phyloP scores from a whole-genome alignment of 2,888 invertebrate species.

The Drosophila greeni region DNA sequence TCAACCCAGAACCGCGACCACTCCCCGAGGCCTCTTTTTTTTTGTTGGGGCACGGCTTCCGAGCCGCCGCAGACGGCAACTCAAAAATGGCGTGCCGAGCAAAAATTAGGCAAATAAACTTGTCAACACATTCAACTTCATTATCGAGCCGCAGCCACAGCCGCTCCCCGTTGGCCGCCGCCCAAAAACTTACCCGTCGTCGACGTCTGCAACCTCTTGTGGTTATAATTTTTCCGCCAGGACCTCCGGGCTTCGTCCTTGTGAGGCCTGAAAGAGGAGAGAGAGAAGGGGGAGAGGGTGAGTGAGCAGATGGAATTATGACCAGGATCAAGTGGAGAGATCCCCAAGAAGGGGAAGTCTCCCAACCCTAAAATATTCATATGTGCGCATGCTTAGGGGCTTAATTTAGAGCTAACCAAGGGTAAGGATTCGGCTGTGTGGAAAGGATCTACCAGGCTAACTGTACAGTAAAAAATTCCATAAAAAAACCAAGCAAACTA shows the following conservation, averaged over 20 bases:
- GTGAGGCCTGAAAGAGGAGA: slow-evolving; percentile 31
- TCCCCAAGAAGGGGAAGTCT: slow-evolving; percentile 8
- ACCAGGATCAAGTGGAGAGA: slow-evolving; percentile 24
- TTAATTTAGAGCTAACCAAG: slow-evolving; percentile 30
- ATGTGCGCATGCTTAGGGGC: slow-evolving; percentile 39
- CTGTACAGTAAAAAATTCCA: neutral
- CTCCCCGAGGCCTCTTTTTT: slow-evolving; percentile 41
- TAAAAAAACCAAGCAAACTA: neutral
- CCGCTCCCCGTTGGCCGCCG: slow-evolving; percentile 28
- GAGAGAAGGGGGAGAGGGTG: neutral
- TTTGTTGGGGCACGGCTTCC: slow-evolving; percentile 15
- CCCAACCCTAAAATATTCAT: slow-evolving; percentile 24
- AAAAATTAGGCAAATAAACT: slow-evolving; percentile 62
- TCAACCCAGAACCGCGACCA: slow-evolving; percentile 5
- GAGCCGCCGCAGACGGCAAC: slow-evolving; percentile 25
- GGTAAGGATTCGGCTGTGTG: too few species aligned
- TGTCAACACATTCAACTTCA: slow-evolving; percentile 63
- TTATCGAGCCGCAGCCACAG: slow-evolving; percentile 43
- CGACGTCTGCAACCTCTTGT: slow-evolving; percentile 26
- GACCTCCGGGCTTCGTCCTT: slow-evolving; percentile 1
- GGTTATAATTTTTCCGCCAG: slow-evolving; percentile 2
- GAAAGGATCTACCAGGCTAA: slow-evolving; percentile 4
- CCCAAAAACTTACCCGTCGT: slow-evolving; percentile 43
- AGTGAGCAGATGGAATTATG: slow-evolving; percentile 21
- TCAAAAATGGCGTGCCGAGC: slow-evolving; percentile 57